Evolutionary conservation across 2,888 invertebrate genomes (phyloP).

Genomic region (Dasypogon diadema): DNA sequence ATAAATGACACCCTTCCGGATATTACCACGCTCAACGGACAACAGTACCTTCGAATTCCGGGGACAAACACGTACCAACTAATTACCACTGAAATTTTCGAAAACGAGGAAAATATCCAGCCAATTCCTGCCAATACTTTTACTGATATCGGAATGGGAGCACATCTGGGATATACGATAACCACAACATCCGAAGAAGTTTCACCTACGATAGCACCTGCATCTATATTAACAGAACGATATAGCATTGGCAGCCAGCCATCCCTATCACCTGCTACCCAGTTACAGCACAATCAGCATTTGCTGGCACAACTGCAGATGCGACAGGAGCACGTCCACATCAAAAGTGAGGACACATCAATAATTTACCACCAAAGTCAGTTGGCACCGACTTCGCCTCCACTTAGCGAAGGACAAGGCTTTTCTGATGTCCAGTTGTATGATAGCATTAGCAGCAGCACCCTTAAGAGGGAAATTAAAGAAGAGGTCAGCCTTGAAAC

Average conservation of each 20-base stretch:
- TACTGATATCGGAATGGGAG: conserved; percentile 63
- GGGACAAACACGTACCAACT: conserved; percentile 75
- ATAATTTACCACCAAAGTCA: conserved; percentile 55
- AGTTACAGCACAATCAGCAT: conserved; percentile 50
- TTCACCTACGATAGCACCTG: conserved; percentile 55
- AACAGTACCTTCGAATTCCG: conserved; percentile 74
- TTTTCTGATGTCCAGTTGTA: conserved; percentile 52
- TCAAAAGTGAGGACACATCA: conserved; percentile 30
- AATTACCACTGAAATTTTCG: conserved; percentile 72
- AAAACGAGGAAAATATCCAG: conserved; percentile 75
- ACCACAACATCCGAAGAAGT: conserved; percentile 68
- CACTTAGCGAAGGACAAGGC: conserved; percentile 49
- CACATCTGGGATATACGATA: conserved; percentile 69
- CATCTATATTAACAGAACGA: conserved; percentile 46
- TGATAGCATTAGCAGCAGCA: conserved; percentile 32
- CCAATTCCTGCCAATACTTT: conserved; percentile 65
- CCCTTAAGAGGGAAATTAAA: conserved; percentile 58
- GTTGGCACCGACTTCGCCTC: conserved; percentile 54
- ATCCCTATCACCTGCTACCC: conserved; percentile 53
- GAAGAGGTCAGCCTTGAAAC: conserved; percentile 66
- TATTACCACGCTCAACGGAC: conserved; percentile 67
- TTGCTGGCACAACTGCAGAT: conserved; percentile 47
- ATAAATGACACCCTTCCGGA: conserved; percentile 66
- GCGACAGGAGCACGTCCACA: conserved; percentile 34
- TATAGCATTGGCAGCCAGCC: conserved; percentile 32